Conservation (phyloP, 1,140 invertebrate species). For the Reticulitermes speratus region DNA sequence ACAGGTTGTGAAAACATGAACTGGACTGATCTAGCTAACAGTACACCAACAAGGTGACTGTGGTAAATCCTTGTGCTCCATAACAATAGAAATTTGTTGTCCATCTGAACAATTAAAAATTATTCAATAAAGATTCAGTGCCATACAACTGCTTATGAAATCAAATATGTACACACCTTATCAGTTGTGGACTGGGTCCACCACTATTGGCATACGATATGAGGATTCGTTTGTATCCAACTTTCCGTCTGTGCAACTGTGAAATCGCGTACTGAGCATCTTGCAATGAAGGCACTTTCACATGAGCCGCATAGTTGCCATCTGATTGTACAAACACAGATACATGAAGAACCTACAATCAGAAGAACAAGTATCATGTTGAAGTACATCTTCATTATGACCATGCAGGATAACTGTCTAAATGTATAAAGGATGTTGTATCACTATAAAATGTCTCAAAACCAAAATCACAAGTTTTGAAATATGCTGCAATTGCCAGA, state of each 20-base stretch:
- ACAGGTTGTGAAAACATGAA: too few relatives aligned
- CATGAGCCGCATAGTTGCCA: constrained; percentile 63
- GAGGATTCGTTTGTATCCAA: constrained; percentile 78
- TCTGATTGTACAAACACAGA: constrained; percentile 66
- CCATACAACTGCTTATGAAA: background rate
- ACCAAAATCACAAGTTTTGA: too few relatives aligned
- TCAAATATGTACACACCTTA: constrained; percentile 50
- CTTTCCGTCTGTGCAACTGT: constrained; percentile 76
- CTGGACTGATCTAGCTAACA: too few relatives aligned
- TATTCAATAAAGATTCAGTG: background rate
- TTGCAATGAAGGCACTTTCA: constrained; percentile 63
- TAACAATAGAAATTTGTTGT: too few relatives aligned
- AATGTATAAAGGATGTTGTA: too few relatives aligned
- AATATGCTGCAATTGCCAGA: too few relatives aligned
- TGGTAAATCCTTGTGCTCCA: too few relatives aligned
- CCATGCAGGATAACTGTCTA: too few relatives aligned
- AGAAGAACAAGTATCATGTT: background rate
- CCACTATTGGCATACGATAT: constrained; percentile 70
- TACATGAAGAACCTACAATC: constrained; percentile 62
- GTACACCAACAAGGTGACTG: too few relatives aligned
- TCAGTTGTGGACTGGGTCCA: constrained; percentile 61
- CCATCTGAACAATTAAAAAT: background rate
- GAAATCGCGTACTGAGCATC: constrained; percentile 83
- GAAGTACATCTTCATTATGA: background rate
- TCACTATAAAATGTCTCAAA: too few relatives aligned